phyloP scores from a whole-genome alignment of 2,888 invertebrate species.

The Chesias legatella region DNA sequence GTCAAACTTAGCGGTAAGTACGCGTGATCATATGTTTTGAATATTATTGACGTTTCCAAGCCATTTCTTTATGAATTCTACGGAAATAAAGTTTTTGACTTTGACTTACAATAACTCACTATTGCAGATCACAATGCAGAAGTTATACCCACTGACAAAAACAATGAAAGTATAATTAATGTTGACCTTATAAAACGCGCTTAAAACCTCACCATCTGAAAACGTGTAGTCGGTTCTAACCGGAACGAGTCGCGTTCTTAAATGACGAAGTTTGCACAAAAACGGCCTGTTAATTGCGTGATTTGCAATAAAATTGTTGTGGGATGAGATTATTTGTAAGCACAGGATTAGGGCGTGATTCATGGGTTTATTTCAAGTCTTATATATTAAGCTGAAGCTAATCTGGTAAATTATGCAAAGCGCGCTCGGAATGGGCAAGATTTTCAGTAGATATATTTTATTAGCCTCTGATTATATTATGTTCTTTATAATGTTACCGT shows the following conservation, averaged over 20 bases:
- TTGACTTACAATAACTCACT: too few species aligned
- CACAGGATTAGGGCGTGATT: slow-evolving; percentile 5
- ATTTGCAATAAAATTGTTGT: slow-evolving; percentile 1
- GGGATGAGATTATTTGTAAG: slow-evolving; percentile 5
- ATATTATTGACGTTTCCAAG: too few species aligned
- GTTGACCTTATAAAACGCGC: background rate
- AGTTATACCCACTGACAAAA: too few species aligned
- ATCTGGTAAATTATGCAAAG: slow-evolving; percentile 3
- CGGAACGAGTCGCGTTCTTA: background rate
- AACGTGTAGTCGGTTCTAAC: slow-evolving; percentile 4
- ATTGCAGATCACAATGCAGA: too few species aligned
- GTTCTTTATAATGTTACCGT: too few species aligned
- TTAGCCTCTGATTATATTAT: too few species aligned
- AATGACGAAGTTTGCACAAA: background rate
- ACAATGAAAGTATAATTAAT: too few species aligned
- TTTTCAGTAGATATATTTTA: too few species aligned
- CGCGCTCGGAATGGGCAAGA: background rate
- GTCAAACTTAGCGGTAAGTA: too few species aligned
- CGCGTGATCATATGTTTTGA: too few species aligned
- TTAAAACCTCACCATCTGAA: background rate
- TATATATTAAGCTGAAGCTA: slow-evolving; percentile 5
- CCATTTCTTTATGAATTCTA: too few species aligned
- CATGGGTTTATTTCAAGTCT: slow-evolving; percentile 5
- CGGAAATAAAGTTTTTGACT: too few species aligned
- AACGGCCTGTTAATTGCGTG: slow-evolving; percentile 6